A percentile compares a stretch with the other conserved stretches of the same genome.
phyloP scores from a whole-genome alignment of 2,888 invertebrate genomes.

The Aphidius colemani region DNA sequence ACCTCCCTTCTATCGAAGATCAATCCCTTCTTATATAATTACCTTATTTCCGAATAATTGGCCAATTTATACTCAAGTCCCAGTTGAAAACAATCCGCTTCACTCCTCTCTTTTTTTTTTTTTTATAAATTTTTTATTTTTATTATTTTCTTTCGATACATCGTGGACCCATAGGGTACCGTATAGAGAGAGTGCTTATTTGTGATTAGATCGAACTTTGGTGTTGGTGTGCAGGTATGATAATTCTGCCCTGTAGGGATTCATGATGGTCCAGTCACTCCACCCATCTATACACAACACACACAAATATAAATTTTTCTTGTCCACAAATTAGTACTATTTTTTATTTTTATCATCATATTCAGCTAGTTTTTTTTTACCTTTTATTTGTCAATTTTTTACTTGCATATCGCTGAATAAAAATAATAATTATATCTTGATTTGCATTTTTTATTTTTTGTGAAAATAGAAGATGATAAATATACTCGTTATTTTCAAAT shows the following conservation, averaged over 20 bases:
- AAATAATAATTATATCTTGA: too few species aligned
- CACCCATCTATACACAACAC: conserved; percentile 55
- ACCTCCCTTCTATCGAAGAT: conserved; percentile 52
- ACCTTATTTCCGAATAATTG: conserved; percentile 61
- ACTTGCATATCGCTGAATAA: too few species aligned
- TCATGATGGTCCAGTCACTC: conserved; percentile 50
- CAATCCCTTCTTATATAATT: conserved; percentile 60
- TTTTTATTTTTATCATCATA: conserved; percentile 1
- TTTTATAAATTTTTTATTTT: conserved; percentile 29
- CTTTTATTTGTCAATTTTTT: too few species aligned
- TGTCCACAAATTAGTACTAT: not conserved
- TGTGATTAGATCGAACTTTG: conserved; percentile 59
- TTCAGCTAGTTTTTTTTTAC: too few species aligned
- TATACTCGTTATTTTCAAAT: too few species aligned
- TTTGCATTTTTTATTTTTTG: too few species aligned
- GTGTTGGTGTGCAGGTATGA: conserved; percentile 55
- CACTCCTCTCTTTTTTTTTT: conserved; percentile 37
- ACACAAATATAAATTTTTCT: conserved; percentile 27
- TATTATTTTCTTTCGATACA: conserved; percentile 40
- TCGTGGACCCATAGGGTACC: conserved; percentile 55
- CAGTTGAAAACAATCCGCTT: conserved; percentile 60
- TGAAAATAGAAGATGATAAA: too few species aligned
- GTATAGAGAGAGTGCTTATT: conserved; percentile 55
- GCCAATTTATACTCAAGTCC: conserved; percentile 60
- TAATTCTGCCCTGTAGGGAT: conserved; percentile 58